Conservation (phyloP, 1,140 invertebrate genomes). For the Macrostomum lignano region DNA sequence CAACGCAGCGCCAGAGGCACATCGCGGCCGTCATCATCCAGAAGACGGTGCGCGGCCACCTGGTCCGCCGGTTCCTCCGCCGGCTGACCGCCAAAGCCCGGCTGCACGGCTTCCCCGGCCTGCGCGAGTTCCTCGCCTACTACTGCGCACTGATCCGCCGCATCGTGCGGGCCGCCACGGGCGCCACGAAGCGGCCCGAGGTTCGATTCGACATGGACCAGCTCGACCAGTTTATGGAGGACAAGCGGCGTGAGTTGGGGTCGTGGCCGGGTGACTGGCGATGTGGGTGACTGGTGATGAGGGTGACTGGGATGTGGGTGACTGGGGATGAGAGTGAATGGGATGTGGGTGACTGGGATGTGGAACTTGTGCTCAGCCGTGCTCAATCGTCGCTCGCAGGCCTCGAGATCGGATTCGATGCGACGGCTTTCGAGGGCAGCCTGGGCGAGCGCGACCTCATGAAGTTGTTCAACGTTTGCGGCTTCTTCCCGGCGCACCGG, state of each 20-base stretch:
- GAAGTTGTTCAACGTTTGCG: constrained; percentile 19
- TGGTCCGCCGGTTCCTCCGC: no score
- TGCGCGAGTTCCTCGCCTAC: no score
- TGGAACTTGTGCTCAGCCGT: not conserved
- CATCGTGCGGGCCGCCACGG: no score
- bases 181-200: constrained; percentile 11
- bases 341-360: no score
- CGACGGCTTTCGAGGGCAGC: constrained; percentile 16
- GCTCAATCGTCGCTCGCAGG: not conserved
- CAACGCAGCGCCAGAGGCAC: no score
- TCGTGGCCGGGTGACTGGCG: not conserved
- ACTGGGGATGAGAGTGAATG: no score
- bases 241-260: constrained; percentile 12
- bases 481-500: constrained; percentile 14
- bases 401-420: constrained; percentile 19
- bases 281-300: not conserved
- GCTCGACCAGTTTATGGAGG: constrained; percentile 17
- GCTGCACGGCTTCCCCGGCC: no score
- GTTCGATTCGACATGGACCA: constrained; percentile 14
- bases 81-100: no score
- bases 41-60: no score
- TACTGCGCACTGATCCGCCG: no score
- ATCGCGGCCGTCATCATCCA: no score
- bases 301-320: not conserved
- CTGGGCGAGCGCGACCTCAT: constrained; percentile 15